Base-by-base conservation (phyloP, 2,113 vertebrate genomes). In the Sceloporus tristichus region DNA sequence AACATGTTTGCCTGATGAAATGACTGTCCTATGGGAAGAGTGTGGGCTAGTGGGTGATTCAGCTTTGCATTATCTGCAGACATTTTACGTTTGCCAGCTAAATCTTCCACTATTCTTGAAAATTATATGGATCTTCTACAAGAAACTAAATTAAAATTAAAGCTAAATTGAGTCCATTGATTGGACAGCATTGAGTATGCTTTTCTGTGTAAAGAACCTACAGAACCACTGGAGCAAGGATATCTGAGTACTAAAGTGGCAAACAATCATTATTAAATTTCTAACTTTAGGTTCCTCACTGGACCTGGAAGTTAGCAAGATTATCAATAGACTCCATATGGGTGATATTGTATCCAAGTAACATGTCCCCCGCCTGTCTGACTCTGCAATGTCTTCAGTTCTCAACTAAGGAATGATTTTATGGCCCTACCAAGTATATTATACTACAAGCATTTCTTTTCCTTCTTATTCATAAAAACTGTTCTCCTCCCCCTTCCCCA, bases 1-100 rank as follows among this genome's bases (percentile, higher is more conserved):
- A 88, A 79, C 85, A 91, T 71, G 16, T 80, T 93, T 86, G 89
- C 91, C 90, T 81, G 88, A 84, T 88, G 88, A 86, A 91, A 85
- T 40, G 85, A 88, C 23, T 65, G 21, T 29, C 54, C 70, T 75
- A 53, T 19, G 34, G 53, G 70, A 75, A 56, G 9, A 13, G 3
- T 48, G 48, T n/a, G n/a, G 29, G 9, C 18, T 23, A n/a, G 9
- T 23, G 9, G 3, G 19, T 56, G 48, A 34, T 13, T 74, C 48
- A 84, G 29, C 9, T 8, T 54, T 18, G 11, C 19, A 29, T 83
- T 7, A n/a, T 81, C 56, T 65, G 34, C 62, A 82, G 21, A 40
- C 40, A 65, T 40, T 18, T 42, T 38, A 40, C 14, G 66, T 42
- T 40, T 38, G 25, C 27, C 29, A 84, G 82, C 21, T 59, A 75